Conservation (phyloP, 2,113 vertebrate genomes). For the Mastomys natalensis region DNA sequence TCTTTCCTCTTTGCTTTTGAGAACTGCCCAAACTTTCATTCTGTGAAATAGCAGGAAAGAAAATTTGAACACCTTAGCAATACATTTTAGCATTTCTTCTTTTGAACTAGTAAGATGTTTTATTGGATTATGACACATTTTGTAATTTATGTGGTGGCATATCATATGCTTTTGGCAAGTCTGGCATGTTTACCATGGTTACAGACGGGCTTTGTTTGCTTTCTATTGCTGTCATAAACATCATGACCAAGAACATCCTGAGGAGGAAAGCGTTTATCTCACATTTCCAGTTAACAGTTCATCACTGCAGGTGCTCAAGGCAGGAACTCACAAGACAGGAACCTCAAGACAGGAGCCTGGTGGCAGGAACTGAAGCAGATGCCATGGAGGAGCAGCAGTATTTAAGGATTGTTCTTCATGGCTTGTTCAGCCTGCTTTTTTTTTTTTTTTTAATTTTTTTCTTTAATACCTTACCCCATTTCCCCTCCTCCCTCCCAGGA, state of each 20-base stretch:
- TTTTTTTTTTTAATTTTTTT: too few relatives aligned
- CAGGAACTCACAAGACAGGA: background rate
- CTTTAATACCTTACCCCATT: too few relatives aligned
- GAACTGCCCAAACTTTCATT: background rate
- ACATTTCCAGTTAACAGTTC: background rate
- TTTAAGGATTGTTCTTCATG: background rate
- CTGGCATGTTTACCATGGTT: background rate
- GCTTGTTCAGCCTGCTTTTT: background rate
- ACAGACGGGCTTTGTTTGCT: background rate
- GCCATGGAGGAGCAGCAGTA: background rate
- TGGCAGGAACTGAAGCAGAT: background rate
- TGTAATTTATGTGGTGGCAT: background rate
- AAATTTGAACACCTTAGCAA: background rate
- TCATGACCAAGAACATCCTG: background rate
- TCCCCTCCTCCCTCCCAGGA: too few relatives aligned
- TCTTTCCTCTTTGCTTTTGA: background rate
- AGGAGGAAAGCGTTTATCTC: too few relatives aligned
- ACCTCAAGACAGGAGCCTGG: background rate
- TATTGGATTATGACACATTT: background rate
- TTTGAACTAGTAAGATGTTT: background rate
- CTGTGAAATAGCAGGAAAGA: background rate
- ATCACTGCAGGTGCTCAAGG: background rate
- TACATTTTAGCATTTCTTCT: conserved; percentile 9
- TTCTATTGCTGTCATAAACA: background rate
- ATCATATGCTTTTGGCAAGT: background rate